Evolutionary conservation across 1,140 invertebrate genomes (phyloP).

Genomic region (Myzus persicae): DNA sequence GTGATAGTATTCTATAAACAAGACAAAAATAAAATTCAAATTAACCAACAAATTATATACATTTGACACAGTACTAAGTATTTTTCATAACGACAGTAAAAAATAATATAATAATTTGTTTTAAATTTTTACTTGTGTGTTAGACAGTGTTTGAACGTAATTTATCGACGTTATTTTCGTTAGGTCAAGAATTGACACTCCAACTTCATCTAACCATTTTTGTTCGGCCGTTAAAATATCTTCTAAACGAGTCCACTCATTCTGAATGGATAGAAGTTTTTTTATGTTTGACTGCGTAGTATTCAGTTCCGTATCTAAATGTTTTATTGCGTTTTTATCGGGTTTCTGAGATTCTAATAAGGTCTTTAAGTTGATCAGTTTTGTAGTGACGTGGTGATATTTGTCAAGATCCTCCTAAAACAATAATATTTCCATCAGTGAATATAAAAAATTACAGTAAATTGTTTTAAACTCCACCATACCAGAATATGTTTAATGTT

Average conservation of each 20-base stretch:
- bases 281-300: not conserved
- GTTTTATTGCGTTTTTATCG: not conserved
- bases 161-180: not conserved
- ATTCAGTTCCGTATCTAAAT: not conserved
- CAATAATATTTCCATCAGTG: not conserved
- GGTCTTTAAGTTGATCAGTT: not conserved
- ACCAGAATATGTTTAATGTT: constrained; percentile 42
- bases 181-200: not conserved
- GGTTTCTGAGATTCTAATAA: constrained; percentile 4
- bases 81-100: not conserved
- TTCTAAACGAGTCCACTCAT: constrained; percentile 35
- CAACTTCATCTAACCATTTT: constrained; percentile 18
- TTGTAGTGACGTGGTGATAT: not conserved
- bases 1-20: constrained; percentile 2
- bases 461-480: not conserved
- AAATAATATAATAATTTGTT: not conserved
- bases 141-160: not conserved
- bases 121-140: not conserved
- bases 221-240: not conserved
- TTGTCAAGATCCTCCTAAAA: constrained; percentile 33
- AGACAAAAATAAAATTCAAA: not conserved
- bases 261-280: not conserved
- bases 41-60: not conserved
- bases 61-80: not conserved
- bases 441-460: not conserved